phyloP scores from a whole-genome alignment of 2,797 vertebrate species.

The Botia almorhae region DNA sequence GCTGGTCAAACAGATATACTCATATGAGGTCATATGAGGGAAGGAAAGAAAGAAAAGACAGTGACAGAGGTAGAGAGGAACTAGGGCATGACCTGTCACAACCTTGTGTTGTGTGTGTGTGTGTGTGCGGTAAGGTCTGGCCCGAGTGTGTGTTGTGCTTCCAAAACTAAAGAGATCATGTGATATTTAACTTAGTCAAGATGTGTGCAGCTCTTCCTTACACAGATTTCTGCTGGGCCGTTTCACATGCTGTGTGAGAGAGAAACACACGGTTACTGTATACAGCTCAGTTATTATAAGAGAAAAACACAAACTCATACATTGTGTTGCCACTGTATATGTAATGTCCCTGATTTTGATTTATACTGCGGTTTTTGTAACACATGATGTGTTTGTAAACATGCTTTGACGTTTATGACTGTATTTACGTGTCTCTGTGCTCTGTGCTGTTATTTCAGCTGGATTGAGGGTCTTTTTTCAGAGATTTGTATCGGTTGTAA shows the following conservation, averaged over 20 bases:
- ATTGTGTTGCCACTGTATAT: no score
- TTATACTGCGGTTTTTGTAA: neutral
- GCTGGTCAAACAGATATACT: neutral
- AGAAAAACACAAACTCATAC: no score
- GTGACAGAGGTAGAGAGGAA: neutral
- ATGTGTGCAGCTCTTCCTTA: constrained; percentile 6
- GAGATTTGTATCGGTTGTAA: constrained; percentile 35
- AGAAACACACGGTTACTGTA: no score
- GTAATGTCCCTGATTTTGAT: neutral
- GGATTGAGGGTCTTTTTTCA: neutral
- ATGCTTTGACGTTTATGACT: neutral
- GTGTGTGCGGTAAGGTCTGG: no score
- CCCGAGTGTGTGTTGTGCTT: neutral
- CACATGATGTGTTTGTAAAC: neutral
- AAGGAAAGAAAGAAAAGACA: neutral
- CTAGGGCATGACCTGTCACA: no score
- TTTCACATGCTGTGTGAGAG: no score
- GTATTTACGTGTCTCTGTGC: neutral
- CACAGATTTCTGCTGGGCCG: neutral
- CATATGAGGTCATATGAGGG: neutral
- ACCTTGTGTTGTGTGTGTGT: neutral
- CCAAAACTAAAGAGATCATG: constrained; percentile 15
- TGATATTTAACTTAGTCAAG: constrained; percentile 37
- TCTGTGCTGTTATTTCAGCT: constrained; percentile 37
- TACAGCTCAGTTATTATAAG: no score